Evolutionary conservation across 1,140 invertebrate species (phyloP).

Genomic region (Druon quercuslanigerum): DNA sequence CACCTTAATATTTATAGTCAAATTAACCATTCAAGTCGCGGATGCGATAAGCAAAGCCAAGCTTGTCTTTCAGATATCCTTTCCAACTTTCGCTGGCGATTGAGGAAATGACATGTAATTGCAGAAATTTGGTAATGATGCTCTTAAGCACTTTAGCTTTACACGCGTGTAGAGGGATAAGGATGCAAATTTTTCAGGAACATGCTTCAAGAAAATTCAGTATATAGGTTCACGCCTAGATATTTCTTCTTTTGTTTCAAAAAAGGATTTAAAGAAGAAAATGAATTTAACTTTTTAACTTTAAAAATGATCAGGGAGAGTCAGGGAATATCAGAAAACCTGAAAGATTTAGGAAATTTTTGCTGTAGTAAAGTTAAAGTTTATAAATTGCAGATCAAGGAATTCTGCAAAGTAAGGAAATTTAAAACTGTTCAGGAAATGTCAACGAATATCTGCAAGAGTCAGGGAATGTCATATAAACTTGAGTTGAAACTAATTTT

Average conservation of each 20-base stretch:
- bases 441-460: no score
- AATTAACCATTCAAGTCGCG: background rate
- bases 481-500: no score
- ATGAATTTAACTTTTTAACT: background rate
- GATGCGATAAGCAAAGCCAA: background rate
- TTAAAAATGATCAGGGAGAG: background rate
- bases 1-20: no score
- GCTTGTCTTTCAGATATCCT: background rate
- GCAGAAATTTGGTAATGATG: background rate
- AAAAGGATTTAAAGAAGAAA: background rate
- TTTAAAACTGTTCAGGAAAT: no score
- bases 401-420: no score
- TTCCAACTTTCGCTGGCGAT: background rate
- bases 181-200: constrained; percentile 15
- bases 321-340: no score
- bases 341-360: no score
- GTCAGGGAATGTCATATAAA: no score
- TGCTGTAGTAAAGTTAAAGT: no score
- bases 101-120: background rate
- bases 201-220: background rate
- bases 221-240: background rate
- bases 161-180: background rate
- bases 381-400: no score
- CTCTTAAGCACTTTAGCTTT: constrained; percentile 8
- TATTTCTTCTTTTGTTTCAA: background rate